These are phyloP conservation scores for Melanotaenia pygmaea DNA, from an alignment of 2,797 vertebrate genomes.

Conservation along the genomic window DNA sequence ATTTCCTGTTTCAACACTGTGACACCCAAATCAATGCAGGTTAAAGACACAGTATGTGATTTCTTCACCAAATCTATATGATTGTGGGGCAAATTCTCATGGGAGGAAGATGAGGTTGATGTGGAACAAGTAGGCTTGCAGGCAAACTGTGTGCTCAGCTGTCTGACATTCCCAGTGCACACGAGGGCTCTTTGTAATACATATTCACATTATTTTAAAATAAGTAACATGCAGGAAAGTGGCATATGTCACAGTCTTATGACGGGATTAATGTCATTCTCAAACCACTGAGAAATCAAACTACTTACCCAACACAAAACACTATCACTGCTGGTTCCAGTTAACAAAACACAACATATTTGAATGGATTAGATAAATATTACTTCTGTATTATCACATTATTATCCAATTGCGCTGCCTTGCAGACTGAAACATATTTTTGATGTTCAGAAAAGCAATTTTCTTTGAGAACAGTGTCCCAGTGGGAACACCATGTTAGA, in stretches of 20 bases:
- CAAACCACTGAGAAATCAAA: not conserved
- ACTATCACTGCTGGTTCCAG: not conserved
- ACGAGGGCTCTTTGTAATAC: not conserved
- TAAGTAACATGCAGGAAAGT: not conserved
- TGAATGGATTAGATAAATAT: not conserved
- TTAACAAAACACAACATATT: not conserved
- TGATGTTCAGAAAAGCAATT: constrained; percentile 39
- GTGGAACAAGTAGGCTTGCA: not conserved
- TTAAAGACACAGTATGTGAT: constrained; percentile 55
- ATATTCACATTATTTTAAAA: not conserved
- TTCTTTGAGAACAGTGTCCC: constrained; percentile 51
- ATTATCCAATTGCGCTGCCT: not conserved
- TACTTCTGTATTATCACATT: not conserved
- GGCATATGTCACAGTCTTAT: not conserved
- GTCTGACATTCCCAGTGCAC: not conserved
- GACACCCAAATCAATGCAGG: constrained; percentile 56
- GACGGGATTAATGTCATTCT: not conserved
- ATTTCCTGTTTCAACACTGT: constrained; percentile 55
- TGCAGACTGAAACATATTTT: constrained; percentile 6
- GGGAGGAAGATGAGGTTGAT: not conserved
- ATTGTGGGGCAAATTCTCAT: constrained; percentile 12
- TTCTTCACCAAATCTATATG: constrained; percentile 28
- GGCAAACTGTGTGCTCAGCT: not conserved
- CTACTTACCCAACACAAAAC: not conserved
- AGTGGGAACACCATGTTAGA: constrained; percentile 41